Percentiles rank a stretch among this genome's conserved stretches.
phyloP scores from a whole-genome alignment of 2,113 vertebrate genomes.

The Craseonycteris thonglongyai region DNA sequence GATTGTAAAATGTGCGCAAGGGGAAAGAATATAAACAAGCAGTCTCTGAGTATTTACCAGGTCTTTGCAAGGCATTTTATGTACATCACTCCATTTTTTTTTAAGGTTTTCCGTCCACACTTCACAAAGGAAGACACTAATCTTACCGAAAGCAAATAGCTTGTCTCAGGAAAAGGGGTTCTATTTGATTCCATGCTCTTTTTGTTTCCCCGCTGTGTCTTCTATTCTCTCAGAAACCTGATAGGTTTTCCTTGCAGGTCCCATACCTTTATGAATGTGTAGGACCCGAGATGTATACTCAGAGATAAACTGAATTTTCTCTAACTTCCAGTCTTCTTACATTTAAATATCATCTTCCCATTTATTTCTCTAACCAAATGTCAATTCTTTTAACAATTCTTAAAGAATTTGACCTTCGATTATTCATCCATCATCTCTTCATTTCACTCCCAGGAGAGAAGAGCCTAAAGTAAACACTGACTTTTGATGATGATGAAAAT shows the following conservation, averaged over 20 bases:
- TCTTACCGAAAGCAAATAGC: background rate
- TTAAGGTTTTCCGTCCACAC: background rate
- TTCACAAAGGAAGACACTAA: background rate
- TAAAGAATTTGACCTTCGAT: background rate
- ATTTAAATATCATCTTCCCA: background rate
- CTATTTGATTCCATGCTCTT: background rate
- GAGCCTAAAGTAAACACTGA: background rate
- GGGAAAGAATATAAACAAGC: background rate
- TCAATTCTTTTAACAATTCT: background rate
- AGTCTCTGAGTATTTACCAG: background rate
- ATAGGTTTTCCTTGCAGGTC: background rate
- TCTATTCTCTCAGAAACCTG: background rate
- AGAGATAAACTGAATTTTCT: background rate
- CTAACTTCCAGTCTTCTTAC: background rate
- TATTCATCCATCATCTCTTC: background rate
- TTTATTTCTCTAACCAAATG: constrained; percentile 8
- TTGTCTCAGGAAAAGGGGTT: background rate
- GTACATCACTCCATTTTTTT: background rate
- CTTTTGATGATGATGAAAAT: background rate
- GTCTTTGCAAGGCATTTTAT: background rate
- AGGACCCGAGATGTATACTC: too few relatives aligned
- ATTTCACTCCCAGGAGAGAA: background rate
- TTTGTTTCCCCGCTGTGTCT: background rate
- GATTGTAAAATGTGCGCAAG: background rate
- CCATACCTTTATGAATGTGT: background rate